These are phyloP conservation scores for Microctonus hyperodae DNA, from an alignment of 2,888 invertebrate genomes.

Conservation along the genomic window DNA sequence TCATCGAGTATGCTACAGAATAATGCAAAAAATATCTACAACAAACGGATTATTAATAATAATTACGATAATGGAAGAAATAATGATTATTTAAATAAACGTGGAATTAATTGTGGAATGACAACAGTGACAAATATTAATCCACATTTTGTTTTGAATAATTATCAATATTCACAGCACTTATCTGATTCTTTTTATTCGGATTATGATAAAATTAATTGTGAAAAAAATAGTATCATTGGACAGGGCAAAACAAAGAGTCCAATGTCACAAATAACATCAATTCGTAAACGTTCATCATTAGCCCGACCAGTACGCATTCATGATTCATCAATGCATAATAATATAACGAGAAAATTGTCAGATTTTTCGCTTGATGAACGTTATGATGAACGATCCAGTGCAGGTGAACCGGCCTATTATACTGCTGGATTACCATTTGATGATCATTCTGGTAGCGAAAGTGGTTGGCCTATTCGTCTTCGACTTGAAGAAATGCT, in stretches of 20 bases:
- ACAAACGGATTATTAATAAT: conserved; percentile 21
- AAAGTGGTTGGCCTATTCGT: conserved; percentile 51
- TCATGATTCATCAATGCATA: conserved; percentile 53
- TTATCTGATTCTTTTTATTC: conserved; percentile 3
- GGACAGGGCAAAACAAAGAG: not conserved
- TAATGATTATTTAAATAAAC: conserved; percentile 12
- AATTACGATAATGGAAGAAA: conserved; percentile 30
- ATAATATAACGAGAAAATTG: conserved; percentile 40
- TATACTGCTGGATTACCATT: conserved; percentile 32
- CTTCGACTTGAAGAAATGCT: conserved; percentile 57
- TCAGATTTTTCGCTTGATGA: conserved; percentile 31
- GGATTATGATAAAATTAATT: not conserved
- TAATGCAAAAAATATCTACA: conserved; percentile 35
- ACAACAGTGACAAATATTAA: conserved; percentile 30
- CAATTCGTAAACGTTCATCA: conserved; percentile 56
- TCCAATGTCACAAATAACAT: conserved; percentile 32
- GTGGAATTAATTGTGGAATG: conserved; percentile 17
- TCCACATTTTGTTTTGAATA: conserved; percentile 17
- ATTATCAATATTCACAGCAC: conserved; percentile 13
- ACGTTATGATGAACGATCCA: conserved; percentile 26
- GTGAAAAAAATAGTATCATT: conserved; percentile 6
- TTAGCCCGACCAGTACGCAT: conserved; percentile 57
- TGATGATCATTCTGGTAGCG: conserved; percentile 39
- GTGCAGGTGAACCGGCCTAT: conserved; percentile 22
- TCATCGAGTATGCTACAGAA: conserved; percentile 38